Conservation (phyloP, 2,888 invertebrate genomes). For the Pyrocoelia pectoralis region DNA sequence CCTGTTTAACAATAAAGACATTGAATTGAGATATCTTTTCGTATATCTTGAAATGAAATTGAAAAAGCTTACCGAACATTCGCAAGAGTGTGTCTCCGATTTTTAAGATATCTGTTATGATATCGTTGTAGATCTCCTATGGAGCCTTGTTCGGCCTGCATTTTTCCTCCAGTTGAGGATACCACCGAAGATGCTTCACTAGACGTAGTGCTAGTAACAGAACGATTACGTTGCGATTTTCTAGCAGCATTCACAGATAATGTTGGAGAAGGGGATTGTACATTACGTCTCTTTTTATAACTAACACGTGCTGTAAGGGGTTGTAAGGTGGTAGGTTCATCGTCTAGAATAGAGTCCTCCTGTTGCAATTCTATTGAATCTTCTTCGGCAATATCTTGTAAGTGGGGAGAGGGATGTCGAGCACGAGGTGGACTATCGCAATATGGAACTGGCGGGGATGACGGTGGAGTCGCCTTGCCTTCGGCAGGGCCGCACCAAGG, state of each 20-base stretch:
- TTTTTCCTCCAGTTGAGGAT: constrained; percentile 66
- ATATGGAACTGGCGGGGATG: constrained; percentile 38
- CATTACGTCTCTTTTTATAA: constrained; percentile 55
- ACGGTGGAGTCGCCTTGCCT: constrained; percentile 56
- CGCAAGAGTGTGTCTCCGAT: constrained; percentile 87
- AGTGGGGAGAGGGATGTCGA: constrained; percentile 72
- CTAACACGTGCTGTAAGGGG: constrained; percentile 58
- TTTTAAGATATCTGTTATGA: constrained; percentile 85
- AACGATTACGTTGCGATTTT: constrained; percentile 23
- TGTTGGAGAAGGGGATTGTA: constrained; percentile 68
- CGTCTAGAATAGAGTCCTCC: constrained; percentile 63
- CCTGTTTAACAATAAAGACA: too few species aligned
- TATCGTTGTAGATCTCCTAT: constrained; percentile 90
- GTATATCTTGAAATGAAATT: background rate
- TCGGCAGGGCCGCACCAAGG: constrained; percentile 81
- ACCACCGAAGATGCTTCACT: constrained; percentile 57
- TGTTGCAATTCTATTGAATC: constrained; percentile 73
- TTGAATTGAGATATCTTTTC: too few species aligned
- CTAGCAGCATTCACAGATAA: constrained; percentile 14
- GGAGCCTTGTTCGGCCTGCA: constrained; percentile 93
- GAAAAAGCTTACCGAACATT: constrained; percentile 83
- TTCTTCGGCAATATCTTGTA: constrained; percentile 86
- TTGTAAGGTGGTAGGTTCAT: constrained; percentile 61
- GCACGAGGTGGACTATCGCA: constrained; percentile 67
- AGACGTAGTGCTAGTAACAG: constrained; percentile 49